Percentiles rank a stretch among this genome's conserved stretches.
Evolutionary conservation across 2,888 invertebrate species (phyloP).

Genomic region (Deroplatys truncata): DNA sequence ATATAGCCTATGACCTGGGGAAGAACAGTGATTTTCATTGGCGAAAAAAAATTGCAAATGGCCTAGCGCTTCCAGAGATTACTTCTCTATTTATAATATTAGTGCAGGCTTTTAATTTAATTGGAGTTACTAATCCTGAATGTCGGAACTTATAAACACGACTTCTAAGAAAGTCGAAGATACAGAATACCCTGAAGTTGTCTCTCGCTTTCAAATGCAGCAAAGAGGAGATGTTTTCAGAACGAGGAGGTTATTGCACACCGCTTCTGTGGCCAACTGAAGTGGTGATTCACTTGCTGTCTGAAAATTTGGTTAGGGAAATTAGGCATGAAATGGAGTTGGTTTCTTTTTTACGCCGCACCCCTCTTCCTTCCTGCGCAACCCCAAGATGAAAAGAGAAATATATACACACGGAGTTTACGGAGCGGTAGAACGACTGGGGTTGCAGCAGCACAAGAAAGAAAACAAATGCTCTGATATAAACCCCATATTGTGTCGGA

Average conservation of each 20-base stretch:
- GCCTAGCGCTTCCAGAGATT: no score
- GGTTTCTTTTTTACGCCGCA: conserved; percentile 10
- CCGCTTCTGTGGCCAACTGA: neutral
- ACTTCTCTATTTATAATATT: no score
- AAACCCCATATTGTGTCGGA: neutral
- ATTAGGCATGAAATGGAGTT: conserved; percentile 29
- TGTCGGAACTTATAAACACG: no score
- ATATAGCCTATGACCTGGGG: no score
- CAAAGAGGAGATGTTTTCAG: neutral
- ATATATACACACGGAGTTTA: neutral
- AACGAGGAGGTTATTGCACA: neutral
- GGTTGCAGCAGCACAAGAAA: neutral
- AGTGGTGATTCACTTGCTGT: conserved; percentile 10
- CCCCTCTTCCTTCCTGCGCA: neutral
- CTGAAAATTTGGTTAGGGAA: conserved; percentile 26
- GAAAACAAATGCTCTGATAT: neutral
- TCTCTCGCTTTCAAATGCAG: neutral
- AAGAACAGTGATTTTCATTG: no score
- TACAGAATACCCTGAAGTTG: no score
- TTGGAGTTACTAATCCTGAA: no score
- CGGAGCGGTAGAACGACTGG: neutral
- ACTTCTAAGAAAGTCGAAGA: no score
- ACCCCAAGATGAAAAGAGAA: neutral
- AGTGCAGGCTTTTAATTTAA: no score
- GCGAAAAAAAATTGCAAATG: no score